phyloP scores from a whole-genome alignment of 2,113 vertebrate genomes.

The Crypturellus undulatus region DNA sequence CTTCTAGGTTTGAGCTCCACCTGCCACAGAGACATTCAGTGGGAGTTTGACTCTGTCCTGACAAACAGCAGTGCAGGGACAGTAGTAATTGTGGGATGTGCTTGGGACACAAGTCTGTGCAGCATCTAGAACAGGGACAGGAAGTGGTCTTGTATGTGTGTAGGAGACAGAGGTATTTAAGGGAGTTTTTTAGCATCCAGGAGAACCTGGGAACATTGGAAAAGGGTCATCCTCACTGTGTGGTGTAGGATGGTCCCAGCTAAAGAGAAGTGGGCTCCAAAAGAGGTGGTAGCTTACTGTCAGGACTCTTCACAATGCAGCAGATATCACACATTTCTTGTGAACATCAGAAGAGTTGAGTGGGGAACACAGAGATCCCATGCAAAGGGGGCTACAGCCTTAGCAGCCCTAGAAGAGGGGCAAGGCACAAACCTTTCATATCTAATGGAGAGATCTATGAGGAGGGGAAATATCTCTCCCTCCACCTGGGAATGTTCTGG shows the following conservation, averaged over 20 bases:
- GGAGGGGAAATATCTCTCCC: too few relatives aligned
- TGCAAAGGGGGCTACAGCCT: not conserved
- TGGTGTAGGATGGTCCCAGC: not conserved
- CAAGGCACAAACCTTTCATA: not conserved
- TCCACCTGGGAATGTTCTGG: not conserved
- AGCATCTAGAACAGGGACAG: not conserved
- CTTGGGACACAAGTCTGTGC: too few relatives aligned
- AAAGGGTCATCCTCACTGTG: not conserved
- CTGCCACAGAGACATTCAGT: not conserved
- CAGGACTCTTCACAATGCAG: not conserved
- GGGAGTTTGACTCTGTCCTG: not conserved
- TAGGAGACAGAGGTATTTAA: not conserved
- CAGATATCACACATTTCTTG: not conserved
- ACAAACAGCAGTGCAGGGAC: not conserved
- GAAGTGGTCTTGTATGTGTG: not conserved
- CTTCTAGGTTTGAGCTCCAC: not conserved
- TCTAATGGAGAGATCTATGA: accelerated
- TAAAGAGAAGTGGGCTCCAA: too few relatives aligned
- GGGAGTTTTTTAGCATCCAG: not conserved
- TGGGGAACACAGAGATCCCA: accelerated
- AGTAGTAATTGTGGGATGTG: too few relatives aligned
- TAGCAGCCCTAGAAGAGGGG: not conserved
- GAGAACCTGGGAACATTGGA: not conserved
- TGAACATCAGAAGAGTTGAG: not conserved
- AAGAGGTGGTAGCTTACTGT: not conserved